Base-by-base conservation (phyloP, 2,797 vertebrate species). In the Cuniculus paca region DNA sequence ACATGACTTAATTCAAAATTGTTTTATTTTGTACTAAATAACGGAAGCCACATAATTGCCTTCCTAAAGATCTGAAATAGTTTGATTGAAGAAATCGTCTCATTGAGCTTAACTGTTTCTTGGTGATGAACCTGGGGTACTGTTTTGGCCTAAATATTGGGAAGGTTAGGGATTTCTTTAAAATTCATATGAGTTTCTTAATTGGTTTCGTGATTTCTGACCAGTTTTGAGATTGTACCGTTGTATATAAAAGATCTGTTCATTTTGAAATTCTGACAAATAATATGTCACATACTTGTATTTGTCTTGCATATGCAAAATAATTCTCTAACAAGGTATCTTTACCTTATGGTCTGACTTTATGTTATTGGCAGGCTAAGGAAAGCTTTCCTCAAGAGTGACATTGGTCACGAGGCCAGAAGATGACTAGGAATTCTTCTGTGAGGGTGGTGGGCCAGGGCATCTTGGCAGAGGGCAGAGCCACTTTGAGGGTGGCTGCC, bases 191-290 rank as follows among this genome's bases (percentile, higher is more conserved):
- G 54, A 80, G 72, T 74, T 82, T 77, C 50, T 88, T 78, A 31
- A 77, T 92, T 58, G 48, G 31, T 65, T 63, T 82, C 22, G 48
- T 79, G 63, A 11, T 58, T 63, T 93, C 86, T 86, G 54, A 85
- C 48, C 48, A 86, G 61, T 80, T 79, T 72, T 31, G 79, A 42
- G 90, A 80, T 63, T 91, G 56, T 63, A 28, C 48, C 31, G 48
- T 79, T 80, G 45, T 91, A 50, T 88, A 70, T 50, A 75, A 80
- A 91, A 81, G 65, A 56, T 48, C 56, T 81, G 86, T 45, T 93
- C 60, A 80, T 83, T 77, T 88, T 93, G 80, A 86, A 79, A 42
- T 50, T 79, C 68, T 82, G 94, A 89, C 48, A 93, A 95, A 95
- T 72, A 77, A 45, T 70, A 22, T 39, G 60, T 91, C 63, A 70